A percentile compares a stretch with the other conserved stretches of the same genome.
Conservation (phyloP, 1,140 invertebrate species). For the Harlomillsia oculata region DNA sequence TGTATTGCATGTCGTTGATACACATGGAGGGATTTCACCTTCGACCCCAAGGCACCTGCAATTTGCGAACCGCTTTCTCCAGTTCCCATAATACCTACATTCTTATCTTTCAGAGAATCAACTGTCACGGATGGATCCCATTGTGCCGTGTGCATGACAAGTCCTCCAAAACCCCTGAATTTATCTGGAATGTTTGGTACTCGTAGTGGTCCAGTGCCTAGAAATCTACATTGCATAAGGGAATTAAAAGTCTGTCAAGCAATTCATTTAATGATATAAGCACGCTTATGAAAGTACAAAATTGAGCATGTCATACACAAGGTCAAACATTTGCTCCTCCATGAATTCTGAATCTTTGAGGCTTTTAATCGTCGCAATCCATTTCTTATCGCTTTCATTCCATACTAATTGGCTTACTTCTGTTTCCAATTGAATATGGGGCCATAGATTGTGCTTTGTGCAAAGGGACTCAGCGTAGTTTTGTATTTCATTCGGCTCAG, state of each 20-base stretch:
- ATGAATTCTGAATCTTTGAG: background rate
- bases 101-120: slow-evolving; percentile 8
- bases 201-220: slow-evolving; percentile 10
- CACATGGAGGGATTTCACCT: slow-evolving; percentile 13
- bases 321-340: background rate
- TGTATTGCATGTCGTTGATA: slow-evolving; percentile 16
- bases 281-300: background rate
- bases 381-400: slow-evolving; percentile 10
- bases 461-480: slow-evolving; percentile 7
- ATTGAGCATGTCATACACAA: background rate
- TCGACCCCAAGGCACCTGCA: slow-evolving; percentile 17
- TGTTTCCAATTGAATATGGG: slow-evolving; percentile 11
- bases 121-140: slow-evolving; percentile 19
- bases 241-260: too few relatives aligned
- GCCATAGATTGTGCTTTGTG: slow-evolving; percentile 16
- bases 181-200: slow-evolving; percentile 15
- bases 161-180: slow-evolving; percentile 16
- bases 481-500: slow-evolving; percentile 22
- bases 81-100: slow-evolving; percentile 23
- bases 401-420: slow-evolving; percentile 7
- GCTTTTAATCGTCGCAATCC: background rate
- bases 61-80: slow-evolving; percentile 27
- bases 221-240: slow-evolving; percentile 9
- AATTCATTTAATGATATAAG: too few relatives aligned
- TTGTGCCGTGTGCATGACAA: slow-evolving; percentile 13